Conservation (phyloP, 1,140 invertebrate genomes). For the Drosophila subpulchrella region DNA sequence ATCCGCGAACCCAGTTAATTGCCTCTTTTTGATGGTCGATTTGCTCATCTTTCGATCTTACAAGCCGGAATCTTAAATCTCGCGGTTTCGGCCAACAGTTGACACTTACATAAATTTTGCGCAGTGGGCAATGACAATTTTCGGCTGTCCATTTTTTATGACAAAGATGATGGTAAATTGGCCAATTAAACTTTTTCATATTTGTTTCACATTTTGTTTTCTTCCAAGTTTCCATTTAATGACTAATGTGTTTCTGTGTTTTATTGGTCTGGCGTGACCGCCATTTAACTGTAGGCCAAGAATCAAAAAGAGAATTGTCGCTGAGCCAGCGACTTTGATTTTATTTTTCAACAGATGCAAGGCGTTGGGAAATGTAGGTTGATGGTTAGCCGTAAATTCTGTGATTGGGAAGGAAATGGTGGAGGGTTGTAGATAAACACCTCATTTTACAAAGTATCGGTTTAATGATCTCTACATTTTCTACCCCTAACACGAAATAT, state of each 20-base stretch:
- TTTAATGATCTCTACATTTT: neutral
- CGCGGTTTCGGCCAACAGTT: constrained; percentile 54
- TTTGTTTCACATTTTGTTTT: constrained; percentile 62
- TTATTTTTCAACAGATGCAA: constrained; percentile 19
- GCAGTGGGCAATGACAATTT: constrained; percentile 32
- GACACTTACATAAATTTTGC: constrained; percentile 54
- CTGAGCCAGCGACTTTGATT: constrained; percentile 24
- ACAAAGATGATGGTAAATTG: constrained; percentile 72
- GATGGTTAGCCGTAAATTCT: constrained; percentile 7
- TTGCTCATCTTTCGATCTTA: constrained; percentile 62
- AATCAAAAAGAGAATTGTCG: constrained; percentile 28
- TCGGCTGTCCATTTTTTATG: constrained; percentile 51
- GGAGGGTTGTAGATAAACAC: neutral
- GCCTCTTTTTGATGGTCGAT: constrained; percentile 54
- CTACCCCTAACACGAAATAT: too few species aligned
- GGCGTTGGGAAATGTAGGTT: constrained; percentile 10
- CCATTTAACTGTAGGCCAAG: constrained; percentile 59
- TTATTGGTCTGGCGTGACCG: constrained; percentile 49
- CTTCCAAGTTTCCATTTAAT: constrained; percentile 61
- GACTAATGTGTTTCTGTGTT: constrained; percentile 48
- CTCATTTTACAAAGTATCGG: neutral
- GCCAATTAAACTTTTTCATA: constrained; percentile 78
- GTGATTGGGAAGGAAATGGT: neutral
- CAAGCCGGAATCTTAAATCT: constrained; percentile 34
- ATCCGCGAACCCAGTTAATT: constrained; percentile 62